Base-by-base conservation (phyloP, 2,888 invertebrate genomes). In the Sphecodes monilicornis region DNA sequence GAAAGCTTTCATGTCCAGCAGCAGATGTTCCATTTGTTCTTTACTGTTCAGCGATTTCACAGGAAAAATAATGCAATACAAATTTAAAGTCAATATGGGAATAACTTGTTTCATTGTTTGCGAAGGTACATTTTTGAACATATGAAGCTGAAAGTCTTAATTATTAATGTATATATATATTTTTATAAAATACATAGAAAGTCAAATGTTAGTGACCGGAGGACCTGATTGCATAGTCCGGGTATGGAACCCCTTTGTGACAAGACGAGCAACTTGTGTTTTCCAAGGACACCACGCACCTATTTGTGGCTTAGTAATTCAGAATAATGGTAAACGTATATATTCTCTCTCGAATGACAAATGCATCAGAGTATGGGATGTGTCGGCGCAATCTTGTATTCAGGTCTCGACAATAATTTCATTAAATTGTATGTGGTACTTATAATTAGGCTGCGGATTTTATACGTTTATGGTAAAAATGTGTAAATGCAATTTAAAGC, bases 231-330 rank as follows among this genome's bases (percentile, higher is more conserved):
- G 97, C 89, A 93, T 96, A 76, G 96, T 97, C 41, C 96, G 98
- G 57, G 95, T 98, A 76, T 98, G 98, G 98, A 98, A 97, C 94
- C 96, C 97, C 0, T 97, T 97, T 93, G 96, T 97, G n/a, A 96
- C 97, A 1, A 95, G 95, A 74, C 96, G 97, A 91, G 96, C 97
- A 0, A 96, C 95, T 68, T 95, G 96, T 16, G 94, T 96, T 22
- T 95, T 98, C 54, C 95, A 95, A 66, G 98, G 98, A 0, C 98
- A 98, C 93, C 96, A 96, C 91, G 96, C 97, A 1, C 96, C 97
- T 18, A 96, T 98, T 87, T 96, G 96, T 29, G 96, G 96, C 76
- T 94, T 98, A 66, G 95, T 97, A 85, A 95, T 97, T 79, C 97
- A 97, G 95, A 96, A 96, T 85, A 93, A 94, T 26, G 97, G 96